Evolutionary conservation across 2,888 invertebrate genomes (phyloP), one percentile per base, ranked within the genome.

Genomic region (Drosophila parthenogenetica): DNA sequence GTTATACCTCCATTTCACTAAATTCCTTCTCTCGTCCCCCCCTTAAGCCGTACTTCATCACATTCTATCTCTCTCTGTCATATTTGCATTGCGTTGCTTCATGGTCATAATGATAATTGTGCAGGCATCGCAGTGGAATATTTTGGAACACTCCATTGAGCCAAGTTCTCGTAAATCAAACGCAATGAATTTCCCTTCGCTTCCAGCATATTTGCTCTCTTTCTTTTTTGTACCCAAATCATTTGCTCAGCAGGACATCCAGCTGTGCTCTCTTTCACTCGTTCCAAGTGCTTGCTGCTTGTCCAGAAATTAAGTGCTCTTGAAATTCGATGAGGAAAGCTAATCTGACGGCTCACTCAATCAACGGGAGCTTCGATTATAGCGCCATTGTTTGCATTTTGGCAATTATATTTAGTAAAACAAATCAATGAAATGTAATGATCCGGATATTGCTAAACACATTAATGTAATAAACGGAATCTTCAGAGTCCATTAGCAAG

Each of bases 321-420:
- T 73, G 79, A 87, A 87, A 81, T 75, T 60, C 75, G 75, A 77
- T 70, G 71, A 81, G 74, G 65, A 55, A 63, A 66, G 87, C 88
- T 81, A 87, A 82, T 87, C 85, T 72, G 51, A 69, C 49, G 64
- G 62, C 54, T 49, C 62, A 65, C 59, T 67, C 55, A 75, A 70
- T 60, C 86, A 64, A 55, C 19, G 48, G 71, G 40, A 39, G 55
- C 68, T 42, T n/a, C 14, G n/a, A 55, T 57, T 32, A 19, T 49
- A 25, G 35, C 55, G 45, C 48, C 54, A 58, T 71, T 79, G 79
- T 69, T 68, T 45, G 65, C 69, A 66, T 67, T 71, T 19, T 10
- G 61, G 62, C 79, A 87, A 87, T 84, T 78, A 81, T 68, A 65
- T 70, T 81, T 57, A 49, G 64, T 51, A 65, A 84, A 78, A 70